Base-by-base conservation (phyloP, 2,113 vertebrate genomes). In the Helogale parvula region DNA sequence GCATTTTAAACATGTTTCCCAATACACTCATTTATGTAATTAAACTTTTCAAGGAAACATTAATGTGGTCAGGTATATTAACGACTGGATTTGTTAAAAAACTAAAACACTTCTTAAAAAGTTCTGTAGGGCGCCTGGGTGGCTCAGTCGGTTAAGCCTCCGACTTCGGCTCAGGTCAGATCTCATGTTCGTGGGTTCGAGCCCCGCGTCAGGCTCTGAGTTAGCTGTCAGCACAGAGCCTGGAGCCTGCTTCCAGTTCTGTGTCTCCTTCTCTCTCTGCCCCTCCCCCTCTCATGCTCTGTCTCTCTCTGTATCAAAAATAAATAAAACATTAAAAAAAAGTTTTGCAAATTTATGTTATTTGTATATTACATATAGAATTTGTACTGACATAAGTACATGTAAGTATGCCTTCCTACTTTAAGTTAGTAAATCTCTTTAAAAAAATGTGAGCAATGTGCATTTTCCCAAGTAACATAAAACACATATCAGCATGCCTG, bases 1-100 rank as follows among this genome's bases (percentile, higher is more conserved):
- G 97, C 96, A 96, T 98, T 99, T 98, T 97, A 97, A 98, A 96
- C n/a, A 95, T 94, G 89, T 97, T 98, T 98, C 97, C 97, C 97
- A 97, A 95, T 98, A 96, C 29, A 38, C 63, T 97, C 31, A 13
- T 71, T 69, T 94, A 97, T 96, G 96, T 98, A 95, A 98, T 97
- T 97, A 60, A 82, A 35, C 57, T 94, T 96, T 92, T 84, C 57
- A 82, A 81, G 91, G 68, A 87, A 94, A 82, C n/a, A 81, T 29
- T 85, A 66, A 84, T 92, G 47, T 68, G 52, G 25, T 63, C 29
- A 60, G 41, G 74, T 95, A 6, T 90, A 60, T 16, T 54, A 60
- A 81, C 17, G 60, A 85, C 0, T 60, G 41, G 90, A 81, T 81
- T 72, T 80, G 11, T 81, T 92, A 88, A 77, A 76, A 84, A 77